Evolutionary conservation across 2,113 vertebrate genomes (phyloP), one percentile per base, ranked within the genome.

Genomic region (Brachyhypopomus occidentalis): DNA sequence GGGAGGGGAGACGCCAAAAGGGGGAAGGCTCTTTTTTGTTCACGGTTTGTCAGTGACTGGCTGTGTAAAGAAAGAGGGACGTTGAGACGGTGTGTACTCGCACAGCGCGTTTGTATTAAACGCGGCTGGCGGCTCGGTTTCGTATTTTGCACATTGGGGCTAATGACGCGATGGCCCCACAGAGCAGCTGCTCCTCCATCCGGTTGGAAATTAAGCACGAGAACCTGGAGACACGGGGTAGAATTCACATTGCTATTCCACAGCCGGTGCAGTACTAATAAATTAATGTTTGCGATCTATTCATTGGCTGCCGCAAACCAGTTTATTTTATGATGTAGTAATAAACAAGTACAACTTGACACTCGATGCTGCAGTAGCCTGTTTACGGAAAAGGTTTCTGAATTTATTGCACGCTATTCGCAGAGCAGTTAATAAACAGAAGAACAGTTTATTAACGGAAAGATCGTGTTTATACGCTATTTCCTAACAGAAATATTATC

Each of bases 181-280:
- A 30, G 73, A 25, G 77, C 74, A 75, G 73, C 58, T 84, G 83
- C 79, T 76, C 76, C 82, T 80, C 87, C 77, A 66, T 77, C 69
- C 69, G 84, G 79, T 70, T 63, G 22, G 27, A 66, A 3, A 19
- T 12, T n/a, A 75, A 72, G n/a, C 74, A 71, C 74, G 52, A 59
- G 77, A 25, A 48, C 41, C 41, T 48, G 45, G 45, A 8, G 45
- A 52, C 45, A 14, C 45, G 45, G 45, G 45, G 9, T 14, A 14
- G 11, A 52, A 52, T 48, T 56, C 45, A 25, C 34, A 83, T 76
- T 56, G 45, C 41, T 11, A 7, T 38, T 48, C 4, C 8, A 9
- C 41, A 52, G 7, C 45, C 45, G 30, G 30, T 30, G 30, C 30
- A 30, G 30, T 14, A 14, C 12, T 52, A 14, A 52, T 12, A 41